Conservation (phyloP, 2,888 invertebrate genomes). For the Epistrophella euchroma region DNA sequence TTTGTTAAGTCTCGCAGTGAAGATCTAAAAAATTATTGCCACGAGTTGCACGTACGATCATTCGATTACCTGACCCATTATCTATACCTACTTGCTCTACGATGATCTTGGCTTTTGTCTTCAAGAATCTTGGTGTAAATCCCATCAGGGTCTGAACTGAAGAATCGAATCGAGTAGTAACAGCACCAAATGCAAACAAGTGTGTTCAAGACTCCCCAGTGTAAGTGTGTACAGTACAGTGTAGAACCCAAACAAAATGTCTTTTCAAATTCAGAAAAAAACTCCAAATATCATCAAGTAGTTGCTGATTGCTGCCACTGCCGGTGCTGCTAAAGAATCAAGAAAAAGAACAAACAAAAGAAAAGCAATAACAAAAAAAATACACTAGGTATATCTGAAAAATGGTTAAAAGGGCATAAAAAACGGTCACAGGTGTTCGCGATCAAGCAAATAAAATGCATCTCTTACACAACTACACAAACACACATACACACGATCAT, state of each 20-base stretch:
- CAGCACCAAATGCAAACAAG: conserved; percentile 35
- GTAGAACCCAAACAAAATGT: conserved; percentile 40
- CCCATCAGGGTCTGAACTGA: conserved; percentile 3
- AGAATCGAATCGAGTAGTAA: conserved; percentile 1
- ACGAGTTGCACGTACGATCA: conserved; percentile 75
- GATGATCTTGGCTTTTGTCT: conserved; percentile 52
- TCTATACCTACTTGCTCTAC: conserved; percentile 68
- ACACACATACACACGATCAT: conserved; percentile 43
- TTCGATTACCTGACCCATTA: conserved; percentile 76
- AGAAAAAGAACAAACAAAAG: conserved; percentile 75
- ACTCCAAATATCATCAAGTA: conserved; percentile 71
- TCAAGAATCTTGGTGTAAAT: neutral
- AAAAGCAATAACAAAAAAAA: conserved; percentile 62
- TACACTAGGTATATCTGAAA: conserved; percentile 26
- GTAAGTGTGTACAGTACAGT: neutral
- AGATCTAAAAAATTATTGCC: conserved; percentile 40
- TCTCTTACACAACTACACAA: neutral
- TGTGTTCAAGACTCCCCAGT: conserved; percentile 22
- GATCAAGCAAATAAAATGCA: conserved; percentile 76
- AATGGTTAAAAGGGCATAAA: conserved; percentile 76
- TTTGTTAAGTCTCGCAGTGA: neutral
- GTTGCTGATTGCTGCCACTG: conserved; percentile 73
- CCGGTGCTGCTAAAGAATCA: conserved; percentile 66
- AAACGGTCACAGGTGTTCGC: conserved; percentile 78
- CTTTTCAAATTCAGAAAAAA: conserved; percentile 44